These are phyloP conservation scores for Oncorhynchus clarkii DNA, from an alignment of 2,113 vertebrate genomes.

Conservation along the genomic window DNA sequence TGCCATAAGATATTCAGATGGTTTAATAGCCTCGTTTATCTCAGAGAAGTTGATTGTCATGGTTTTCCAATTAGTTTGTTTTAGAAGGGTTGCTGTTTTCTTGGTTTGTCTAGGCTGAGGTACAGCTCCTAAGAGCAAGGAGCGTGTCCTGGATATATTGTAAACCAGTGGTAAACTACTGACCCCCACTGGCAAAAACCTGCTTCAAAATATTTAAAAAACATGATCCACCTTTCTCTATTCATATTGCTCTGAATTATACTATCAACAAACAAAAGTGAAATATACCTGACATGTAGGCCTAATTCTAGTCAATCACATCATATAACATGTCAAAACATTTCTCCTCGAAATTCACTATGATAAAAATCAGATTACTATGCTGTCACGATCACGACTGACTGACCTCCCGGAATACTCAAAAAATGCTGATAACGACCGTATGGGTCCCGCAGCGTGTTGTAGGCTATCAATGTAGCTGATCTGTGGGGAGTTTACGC, in stretches of 20 bases:
- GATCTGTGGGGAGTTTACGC: background rate
- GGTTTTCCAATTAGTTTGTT: background rate
- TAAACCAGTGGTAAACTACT: conserved; percentile 34
- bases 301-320: background rate
- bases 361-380: conserved; percentile 21
- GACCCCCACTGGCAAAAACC: conserved; percentile 58
- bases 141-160: background rate
- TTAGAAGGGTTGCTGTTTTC: background rate
- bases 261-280: too few relatives aligned
- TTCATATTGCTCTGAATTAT: background rate
- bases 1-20: background rate
- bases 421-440: background rate
- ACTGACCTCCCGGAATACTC: background rate
- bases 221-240: background rate
- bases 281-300: too few relatives aligned
- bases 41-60: background rate
- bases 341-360: conserved; percentile 28
- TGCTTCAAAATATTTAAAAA: background rate
- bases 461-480: background rate
- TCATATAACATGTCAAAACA: background rate
- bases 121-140: background rate
- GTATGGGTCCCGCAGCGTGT: background rate
- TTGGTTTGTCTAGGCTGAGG: background rate
- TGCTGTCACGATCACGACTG: conserved; percentile 12
- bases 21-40: background rate